phyloP scores from a whole-genome alignment of 2,113 vertebrate species.

The Apodemus sylvaticus region DNA sequence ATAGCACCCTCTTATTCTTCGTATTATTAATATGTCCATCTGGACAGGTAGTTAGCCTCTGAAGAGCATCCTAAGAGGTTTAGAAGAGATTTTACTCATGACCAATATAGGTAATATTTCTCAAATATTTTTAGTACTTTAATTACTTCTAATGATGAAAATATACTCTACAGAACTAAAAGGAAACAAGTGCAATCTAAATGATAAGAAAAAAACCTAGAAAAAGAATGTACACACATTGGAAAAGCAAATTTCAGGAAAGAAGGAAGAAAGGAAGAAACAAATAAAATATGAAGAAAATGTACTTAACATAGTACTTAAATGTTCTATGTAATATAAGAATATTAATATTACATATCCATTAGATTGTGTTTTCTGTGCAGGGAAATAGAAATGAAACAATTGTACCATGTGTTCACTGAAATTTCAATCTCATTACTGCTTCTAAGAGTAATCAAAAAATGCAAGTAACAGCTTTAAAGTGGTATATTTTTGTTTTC shows the following conservation, averaged over 20 bases:
- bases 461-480: neutral
- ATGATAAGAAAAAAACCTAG: neutral
- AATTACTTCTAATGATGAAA: neutral
- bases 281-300: neutral
- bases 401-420: neutral
- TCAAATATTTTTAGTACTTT: neutral
- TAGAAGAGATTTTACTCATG: neutral
- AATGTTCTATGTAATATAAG: neutral
- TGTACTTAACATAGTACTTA: neutral
- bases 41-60: neutral
- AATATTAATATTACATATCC: neutral
- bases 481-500: neutral
- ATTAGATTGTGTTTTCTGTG: neutral
- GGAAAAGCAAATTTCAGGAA: neutral
- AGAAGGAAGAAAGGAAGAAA: neutral
- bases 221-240: neutral
- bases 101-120: neutral
- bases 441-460: neutral
- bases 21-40: neutral
- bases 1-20: too few species aligned
- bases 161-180: neutral
- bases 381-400: neutral
- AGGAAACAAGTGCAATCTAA: neutral
- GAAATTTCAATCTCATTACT: neutral
- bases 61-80: neutral